Evolutionary conservation across 2,888 invertebrate species (phyloP), one percentile per base, ranked within the genome.

Genomic region (Ophion obscuratus): DNA sequence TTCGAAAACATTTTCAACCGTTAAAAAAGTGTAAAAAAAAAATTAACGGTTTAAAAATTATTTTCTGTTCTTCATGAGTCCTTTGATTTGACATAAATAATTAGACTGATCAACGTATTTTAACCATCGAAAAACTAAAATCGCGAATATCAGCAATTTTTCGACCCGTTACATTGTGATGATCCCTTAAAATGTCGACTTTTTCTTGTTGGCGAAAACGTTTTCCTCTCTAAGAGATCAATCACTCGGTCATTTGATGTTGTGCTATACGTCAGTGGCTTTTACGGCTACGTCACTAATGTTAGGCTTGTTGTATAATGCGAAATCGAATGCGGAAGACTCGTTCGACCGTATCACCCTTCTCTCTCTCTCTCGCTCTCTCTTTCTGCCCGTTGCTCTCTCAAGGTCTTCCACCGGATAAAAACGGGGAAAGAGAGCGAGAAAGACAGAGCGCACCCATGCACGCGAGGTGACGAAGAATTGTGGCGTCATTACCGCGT

Each of bases 401-500:
- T 67, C 57, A 77, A 77, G 67, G 67, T 64, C 75, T 47, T 76
- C 24, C 64, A 31, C 14, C 2, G 24, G 17, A 62, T 7, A 40
- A 62, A 36, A 36, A 36, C 9, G 61, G 74, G 36, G 74, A 61
- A 61, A 40, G 6, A 24, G 64, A 14, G 10, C 6, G 64, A 61
- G 27, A 2, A 5, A 27, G 44, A 53, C 11, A 61, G 40, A 40
- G 68, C 10, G 31, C 40, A 24, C 24, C 36, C 67, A 66, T 64
- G 77, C 17, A 67, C 44, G 17, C 44, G 61, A 81, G 67, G 81
- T 68, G 81, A 67, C 47, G 81, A 40, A 31, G 67, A 61, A 67
- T 74, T 31, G 74, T 44, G 53, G 74, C 36, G 59, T 75, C 74
- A 75, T 75, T 74, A 44, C 67, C 66, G 47, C 74, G 74, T 24